phyloP scores from a whole-genome alignment of 2,113 vertebrate species.

The Mesembrinibis cayennensis region DNA sequence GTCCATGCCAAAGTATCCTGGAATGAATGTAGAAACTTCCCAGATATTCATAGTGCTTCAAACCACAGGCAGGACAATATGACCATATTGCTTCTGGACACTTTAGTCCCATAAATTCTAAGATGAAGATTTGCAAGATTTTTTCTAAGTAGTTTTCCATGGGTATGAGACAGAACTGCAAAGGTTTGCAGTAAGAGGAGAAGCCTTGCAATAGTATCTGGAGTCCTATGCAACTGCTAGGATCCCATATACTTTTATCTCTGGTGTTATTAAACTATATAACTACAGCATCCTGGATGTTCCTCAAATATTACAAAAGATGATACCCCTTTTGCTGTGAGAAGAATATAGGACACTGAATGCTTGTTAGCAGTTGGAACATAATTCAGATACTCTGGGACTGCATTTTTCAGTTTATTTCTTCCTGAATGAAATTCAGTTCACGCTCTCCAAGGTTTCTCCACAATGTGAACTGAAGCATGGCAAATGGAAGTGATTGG shows the following conservation, averaged over 20 bases:
- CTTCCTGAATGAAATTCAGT: not conserved
- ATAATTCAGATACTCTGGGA: not conserved
- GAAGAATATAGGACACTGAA: not conserved
- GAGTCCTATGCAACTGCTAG: not conserved
- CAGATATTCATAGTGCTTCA: not conserved
- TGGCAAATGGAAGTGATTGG: not conserved
- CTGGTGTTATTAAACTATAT: not conserved
- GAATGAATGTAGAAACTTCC: not conserved
- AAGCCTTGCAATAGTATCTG: not conserved
- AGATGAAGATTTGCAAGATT: not conserved
- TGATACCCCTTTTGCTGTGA: not conserved
- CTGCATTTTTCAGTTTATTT: not conserved
- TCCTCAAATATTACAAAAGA: not conserved
- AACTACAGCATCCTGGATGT: not conserved
- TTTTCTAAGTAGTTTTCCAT: rapidly evolving
- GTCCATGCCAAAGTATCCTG: not conserved
- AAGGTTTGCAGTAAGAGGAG: not conserved
- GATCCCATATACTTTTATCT: not conserved
- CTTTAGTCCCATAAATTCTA: not conserved
- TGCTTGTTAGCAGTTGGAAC: not conserved
- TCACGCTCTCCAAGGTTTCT: not conserved
- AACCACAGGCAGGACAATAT: not conserved
- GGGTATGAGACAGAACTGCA: not conserved
- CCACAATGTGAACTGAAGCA: not conserved
- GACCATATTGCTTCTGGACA: not conserved